phyloP scores from a whole-genome alignment of 2,797 vertebrate genomes.

The Hypotaenidia okinawae region DNA sequence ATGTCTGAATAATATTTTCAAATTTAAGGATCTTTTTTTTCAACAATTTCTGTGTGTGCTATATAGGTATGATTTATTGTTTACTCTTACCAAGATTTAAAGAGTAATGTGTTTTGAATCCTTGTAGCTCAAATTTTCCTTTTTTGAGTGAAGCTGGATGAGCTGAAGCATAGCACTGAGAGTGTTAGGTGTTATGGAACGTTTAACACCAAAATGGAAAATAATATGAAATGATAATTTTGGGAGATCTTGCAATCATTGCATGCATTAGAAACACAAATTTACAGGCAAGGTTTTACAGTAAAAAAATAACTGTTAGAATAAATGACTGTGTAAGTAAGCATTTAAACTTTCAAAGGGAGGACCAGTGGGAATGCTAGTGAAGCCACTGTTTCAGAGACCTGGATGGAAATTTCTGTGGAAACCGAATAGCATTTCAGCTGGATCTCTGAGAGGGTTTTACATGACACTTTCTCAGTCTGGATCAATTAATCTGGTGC shows the following conservation, averaged over 20 bases:
- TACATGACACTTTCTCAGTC: neutral
- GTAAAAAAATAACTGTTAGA: neutral
- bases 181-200: neutral
- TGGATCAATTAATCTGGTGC: neutral
- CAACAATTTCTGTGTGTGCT: neutral
- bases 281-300: neutral
- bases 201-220: neutral
- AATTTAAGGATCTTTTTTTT: neutral
- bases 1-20: neutral
- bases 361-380: neutral
- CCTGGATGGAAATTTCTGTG: neutral
- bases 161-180: neutral
- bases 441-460: neutral
- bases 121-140: neutral
- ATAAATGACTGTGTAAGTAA: neutral
- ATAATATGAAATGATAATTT: neutral
- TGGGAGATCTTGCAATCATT: neutral
- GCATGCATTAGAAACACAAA: neutral
- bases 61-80: neutral
- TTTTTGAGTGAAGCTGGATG: neutral
- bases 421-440: neutral
- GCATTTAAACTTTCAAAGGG: neutral
- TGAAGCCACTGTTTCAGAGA: neutral
- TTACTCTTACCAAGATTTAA: neutral
- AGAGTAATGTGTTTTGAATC: neutral